These are phyloP conservation scores for Crocodylus rhombifer DNA, from an alignment of 2,797 vertebrate genomes.

Conservation along the genomic window DNA sequence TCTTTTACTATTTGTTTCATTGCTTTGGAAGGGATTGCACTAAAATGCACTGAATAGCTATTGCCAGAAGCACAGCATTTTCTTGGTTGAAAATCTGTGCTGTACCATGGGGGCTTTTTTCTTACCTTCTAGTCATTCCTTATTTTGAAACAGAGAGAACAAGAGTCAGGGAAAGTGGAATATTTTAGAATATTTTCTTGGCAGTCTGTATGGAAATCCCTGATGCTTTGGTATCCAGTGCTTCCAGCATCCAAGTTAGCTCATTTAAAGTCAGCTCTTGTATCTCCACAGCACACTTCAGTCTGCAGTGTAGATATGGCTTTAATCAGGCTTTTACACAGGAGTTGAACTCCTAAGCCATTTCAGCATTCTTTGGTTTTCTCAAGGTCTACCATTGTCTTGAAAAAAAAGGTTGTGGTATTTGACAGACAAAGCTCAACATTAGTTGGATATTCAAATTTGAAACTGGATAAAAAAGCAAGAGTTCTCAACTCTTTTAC, in stretches of 20 bases:
- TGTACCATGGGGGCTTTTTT: background rate
- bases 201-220: too few relatives aligned
- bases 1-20: conserved; percentile 1
- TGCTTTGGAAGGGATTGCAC: background rate
- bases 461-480: background rate
- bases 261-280: background rate
- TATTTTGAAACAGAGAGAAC: background rate
- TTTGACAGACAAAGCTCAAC: background rate
- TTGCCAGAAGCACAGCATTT: background rate
- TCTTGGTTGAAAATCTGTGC: background rate
- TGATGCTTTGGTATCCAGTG: background rate
- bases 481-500: background rate
- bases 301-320: background rate
- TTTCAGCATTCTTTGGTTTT: background rate
- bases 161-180: background rate
- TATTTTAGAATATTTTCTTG: background rate
- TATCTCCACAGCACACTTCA: background rate
- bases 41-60: background rate
- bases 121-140: background rate
- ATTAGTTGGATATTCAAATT: background rate
- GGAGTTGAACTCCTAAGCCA: background rate
- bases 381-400: background rate
- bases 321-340: background rate
- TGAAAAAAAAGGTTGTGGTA: accelerated
- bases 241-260: background rate